phyloP scores from a whole-genome alignment of 2,797 vertebrate species.

The Perdix hodgsoniae region DNA sequence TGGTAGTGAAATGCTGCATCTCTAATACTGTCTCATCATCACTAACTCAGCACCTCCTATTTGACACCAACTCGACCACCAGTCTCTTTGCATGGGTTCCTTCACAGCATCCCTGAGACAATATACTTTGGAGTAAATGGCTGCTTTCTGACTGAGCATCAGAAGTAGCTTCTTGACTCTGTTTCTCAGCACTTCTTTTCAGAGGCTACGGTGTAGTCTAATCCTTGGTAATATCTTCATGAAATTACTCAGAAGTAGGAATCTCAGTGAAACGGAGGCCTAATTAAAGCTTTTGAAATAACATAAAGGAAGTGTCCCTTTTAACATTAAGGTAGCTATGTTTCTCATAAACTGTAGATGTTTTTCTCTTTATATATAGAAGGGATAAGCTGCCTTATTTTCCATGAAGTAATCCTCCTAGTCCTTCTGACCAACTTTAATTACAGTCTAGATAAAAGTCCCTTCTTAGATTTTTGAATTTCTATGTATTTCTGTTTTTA shows the following conservation, averaged over 20 bases:
- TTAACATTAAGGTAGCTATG: neutral
- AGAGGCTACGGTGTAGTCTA: neutral
- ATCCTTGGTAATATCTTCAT: neutral
- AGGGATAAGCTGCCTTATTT: neutral
- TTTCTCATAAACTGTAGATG: neutral
- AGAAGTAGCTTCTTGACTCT: neutral
- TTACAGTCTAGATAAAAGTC: neutral
- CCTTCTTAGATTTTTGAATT: neutral
- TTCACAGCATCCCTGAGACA: neutral
- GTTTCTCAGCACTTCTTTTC: neutral
- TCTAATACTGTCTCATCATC: neutral
- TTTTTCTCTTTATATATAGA: neutral
- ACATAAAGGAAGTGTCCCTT: neutral
- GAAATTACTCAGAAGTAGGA: neutral
- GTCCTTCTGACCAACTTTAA: neutral
- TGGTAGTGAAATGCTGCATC: neutral
- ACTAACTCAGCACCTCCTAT: neutral
- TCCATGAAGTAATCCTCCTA: neutral
- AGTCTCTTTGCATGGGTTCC: neutral
- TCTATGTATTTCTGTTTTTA: neutral
- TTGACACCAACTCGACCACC: neutral
- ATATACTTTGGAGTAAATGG: neutral
- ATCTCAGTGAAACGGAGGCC: neutral
- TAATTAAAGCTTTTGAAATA: neutral
- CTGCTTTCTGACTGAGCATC: neutral